Conservation (phyloP, 2,113 vertebrate species). For the Leptosomus discolor region DNA sequence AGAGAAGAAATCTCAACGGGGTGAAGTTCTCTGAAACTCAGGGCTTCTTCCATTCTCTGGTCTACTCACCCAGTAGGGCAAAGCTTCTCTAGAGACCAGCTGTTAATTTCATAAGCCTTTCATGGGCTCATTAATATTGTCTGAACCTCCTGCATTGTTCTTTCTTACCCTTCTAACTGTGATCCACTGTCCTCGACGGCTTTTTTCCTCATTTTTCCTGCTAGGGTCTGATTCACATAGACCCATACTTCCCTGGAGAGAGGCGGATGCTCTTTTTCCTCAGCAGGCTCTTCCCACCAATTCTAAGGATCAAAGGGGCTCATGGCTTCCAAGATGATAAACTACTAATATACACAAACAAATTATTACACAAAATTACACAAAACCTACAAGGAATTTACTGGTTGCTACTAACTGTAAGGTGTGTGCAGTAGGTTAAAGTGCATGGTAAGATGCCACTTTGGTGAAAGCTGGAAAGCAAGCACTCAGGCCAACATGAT, state of each 20-base stretch:
- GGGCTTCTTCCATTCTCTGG: neutral
- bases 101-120: neutral
- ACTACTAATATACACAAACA: neutral
- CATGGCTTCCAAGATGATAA: neutral
- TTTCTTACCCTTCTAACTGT: neutral
- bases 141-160: neutral
- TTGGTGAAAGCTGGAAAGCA: neutral
- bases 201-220: neutral
- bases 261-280: neutral
- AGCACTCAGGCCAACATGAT: neutral
- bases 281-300: neutral
- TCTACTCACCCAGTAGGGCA: neutral
- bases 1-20: neutral
- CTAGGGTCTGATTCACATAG: neutral
- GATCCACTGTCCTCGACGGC: neutral
- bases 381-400: neutral
- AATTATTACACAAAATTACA: too few relatives aligned
- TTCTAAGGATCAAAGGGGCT: neutral
- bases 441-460: accelerated
- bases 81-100: neutral
- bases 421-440: neutral
- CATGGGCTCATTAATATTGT: neutral
- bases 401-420: neutral
- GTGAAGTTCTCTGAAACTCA: neutral
- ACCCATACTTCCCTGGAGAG: neutral